Evolutionary conservation across 92 coral and sea anemone genomes (phyloP), one percentile per base, ranked within the genome.

Genomic region (Diadumene lineata): DNA sequence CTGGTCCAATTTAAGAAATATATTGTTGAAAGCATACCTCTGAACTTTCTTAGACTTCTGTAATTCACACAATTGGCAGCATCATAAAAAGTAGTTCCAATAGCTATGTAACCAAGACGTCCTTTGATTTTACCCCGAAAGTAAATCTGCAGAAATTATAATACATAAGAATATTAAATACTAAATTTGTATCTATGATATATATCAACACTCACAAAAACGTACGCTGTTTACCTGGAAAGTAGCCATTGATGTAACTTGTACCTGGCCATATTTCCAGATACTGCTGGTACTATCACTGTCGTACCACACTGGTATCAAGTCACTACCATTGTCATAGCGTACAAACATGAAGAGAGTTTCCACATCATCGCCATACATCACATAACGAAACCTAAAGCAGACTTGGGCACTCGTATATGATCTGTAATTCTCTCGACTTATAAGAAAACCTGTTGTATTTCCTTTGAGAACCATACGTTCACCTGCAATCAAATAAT

Each of bases 191-290:
- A n/a, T n/a, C n/a, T n/a, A n/a, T n/a, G n/a, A n/a, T n/a, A n/a
- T n/a, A n/a, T n/a, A n/a, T n/a, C n/a, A n/a, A n/a, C n/a, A n/a
- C n/a, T n/a, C n/a, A n/a, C n/a, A n/a, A n/a, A n/a, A n/a, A n/a
- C n/a, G n/a, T n/a, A n/a, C n/a, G n/a, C n/a, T n/a, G n/a, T n/a
- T 71, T 81, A 70, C 86, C 86, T 81, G 71, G 50, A 63, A 29
- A 27, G 69, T 56, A 15, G 46, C 63, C 51, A 66, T 19, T 25
- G 82, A 73, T 64, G 81, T 43, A 7, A 86, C 56, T 34, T 82
- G 75, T 29, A 80, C 83, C 62, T 86, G 90, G 21, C 90, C 90
- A 43, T 81, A 76, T 15, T 66, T 73, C 90, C 90, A 86, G 26
- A 31, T 53, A 21, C 70, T 46, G 11, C 31, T 43, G 7, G 26